Percentiles rank a stretch among this genome's conserved stretches.
phyloP scores from a whole-genome alignment of 2,797 vertebrate genomes.

The Mormyrops boulengeri region DNA sequence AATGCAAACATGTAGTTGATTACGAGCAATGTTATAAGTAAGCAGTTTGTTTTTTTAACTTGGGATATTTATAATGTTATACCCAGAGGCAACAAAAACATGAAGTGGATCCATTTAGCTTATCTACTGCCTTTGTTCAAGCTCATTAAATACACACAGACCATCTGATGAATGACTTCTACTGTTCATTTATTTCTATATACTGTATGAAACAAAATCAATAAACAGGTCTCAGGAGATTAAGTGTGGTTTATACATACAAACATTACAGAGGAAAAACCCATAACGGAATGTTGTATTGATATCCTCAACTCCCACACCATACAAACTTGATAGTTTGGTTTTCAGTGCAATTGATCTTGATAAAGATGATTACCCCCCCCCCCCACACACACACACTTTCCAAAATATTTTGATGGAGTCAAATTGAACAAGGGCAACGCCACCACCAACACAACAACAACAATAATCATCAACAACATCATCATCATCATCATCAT shows the following conservation, averaged over 20 bases:
- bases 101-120: conserved; percentile 12
- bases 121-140: conserved; percentile 16
- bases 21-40: conserved; percentile 7
- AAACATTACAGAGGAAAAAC: not conserved
- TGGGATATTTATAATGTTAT: conserved; percentile 15
- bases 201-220: conserved; percentile 9
- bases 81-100: conserved; percentile 10
- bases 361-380: not conserved
- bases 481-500: not conserved
- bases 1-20: not conserved
- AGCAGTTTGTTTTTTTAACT: not conserved
- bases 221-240: conserved; percentile 1
- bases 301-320: not conserved
- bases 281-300: not conserved
- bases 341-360: not conserved
- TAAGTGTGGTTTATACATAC: not conserved
- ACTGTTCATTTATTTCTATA: conserved; percentile 5
- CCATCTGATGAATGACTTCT: conserved; percentile 19
- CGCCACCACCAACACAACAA: not conserved
- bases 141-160: conserved; percentile 28
- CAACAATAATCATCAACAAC: not conserved
- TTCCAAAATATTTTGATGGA: not conserved
- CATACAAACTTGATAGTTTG: not conserved
- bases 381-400: not conserved
- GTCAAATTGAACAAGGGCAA: not conserved